A percentile compares a stretch with the other conserved stretches of the same genome.
Conservation (phyloP, 2,113 vertebrate species). For the Empidonax alnorum region DNA sequence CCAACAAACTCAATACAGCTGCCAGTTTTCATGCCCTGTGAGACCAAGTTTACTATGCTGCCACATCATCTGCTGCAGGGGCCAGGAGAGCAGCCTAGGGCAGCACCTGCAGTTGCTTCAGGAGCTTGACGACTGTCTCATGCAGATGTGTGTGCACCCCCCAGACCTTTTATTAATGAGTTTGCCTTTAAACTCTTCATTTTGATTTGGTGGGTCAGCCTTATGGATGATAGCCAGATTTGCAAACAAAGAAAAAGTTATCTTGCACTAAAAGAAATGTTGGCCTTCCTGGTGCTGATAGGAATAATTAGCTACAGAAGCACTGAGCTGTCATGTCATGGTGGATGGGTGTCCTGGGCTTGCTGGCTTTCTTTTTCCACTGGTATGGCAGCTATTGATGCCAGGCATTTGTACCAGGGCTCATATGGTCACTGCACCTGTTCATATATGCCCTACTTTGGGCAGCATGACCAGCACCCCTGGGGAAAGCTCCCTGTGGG, state of each 20-base stretch:
- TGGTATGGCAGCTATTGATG: neutral
- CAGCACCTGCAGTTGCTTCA: neutral
- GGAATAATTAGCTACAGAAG: neutral
- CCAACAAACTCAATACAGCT: neutral
- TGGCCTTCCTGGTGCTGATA: neutral
- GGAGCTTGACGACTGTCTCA: neutral
- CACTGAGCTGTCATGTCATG: neutral
- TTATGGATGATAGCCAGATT: neutral
- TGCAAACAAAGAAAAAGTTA: neutral
- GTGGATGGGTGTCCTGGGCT: no score
- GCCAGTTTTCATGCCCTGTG: accelerated
- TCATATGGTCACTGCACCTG: accelerated
- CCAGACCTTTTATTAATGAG: neutral
- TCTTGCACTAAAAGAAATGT: neutral
- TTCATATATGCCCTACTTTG: neutral
- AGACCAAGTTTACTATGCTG: neutral
- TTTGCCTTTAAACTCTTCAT: neutral
- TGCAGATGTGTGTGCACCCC: neutral
- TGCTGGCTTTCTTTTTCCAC: neutral
- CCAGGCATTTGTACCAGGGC: neutral
- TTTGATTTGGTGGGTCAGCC: neutral
- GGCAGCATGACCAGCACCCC: neutral
- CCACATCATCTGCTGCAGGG: accelerated
- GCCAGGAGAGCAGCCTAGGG: neutral
- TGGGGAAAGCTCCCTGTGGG: neutral